Evolutionary conservation across 2,888 invertebrate species (phyloP), one percentile per base, ranked within the genome.

Genomic region (Amiota minor): DNA sequence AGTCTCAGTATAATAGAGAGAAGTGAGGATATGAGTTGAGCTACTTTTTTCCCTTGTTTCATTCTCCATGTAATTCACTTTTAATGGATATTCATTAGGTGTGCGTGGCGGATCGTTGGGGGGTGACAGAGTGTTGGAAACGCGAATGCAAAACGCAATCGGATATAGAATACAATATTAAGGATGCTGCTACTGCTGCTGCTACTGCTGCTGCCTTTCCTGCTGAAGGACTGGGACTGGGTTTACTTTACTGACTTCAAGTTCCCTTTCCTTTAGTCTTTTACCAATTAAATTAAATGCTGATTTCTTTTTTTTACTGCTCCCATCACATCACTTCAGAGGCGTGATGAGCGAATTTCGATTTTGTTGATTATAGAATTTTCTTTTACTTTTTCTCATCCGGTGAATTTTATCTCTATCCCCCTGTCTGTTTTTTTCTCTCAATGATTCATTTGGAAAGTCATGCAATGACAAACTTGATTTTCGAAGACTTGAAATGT

Each of bases 401-500:
- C 35, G n/a, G 50, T 56, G 47, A 18, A 64, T 8, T 56, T 46
- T 59, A 59, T 16, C 47, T 16, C 46, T 11, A 47, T 49, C 20
- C 47, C 16, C 14, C 12, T n/a, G 12, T 11, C 46, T 45, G 16
- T 64, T 45, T 64, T 64, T 35, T 6, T 35, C 35, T 35, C 2
- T 35, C 35, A 35, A 35, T 35, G 35, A n/a, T 45, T 64, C 16
- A 65, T 68, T 59, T 59, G 9, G 20, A 73, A 77, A 82, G 81
- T 88, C 88, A 88, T 87, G 84, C 84, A 79, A 88, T 88, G 88
- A 88, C 87, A 87, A 79, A 78, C 82, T 81, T 81, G 81, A 84
- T 87, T 87, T 79, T 80, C 76, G 6, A 35, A 35, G 72, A 72
- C 76, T 78, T 76, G 79, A 76, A 77, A 80, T 79, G 76, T 82